Percentiles rank a stretch among this genome's conserved stretches.
phyloP scores from a whole-genome alignment of 2,113 vertebrate genomes.

The Verasper variegatus region DNA sequence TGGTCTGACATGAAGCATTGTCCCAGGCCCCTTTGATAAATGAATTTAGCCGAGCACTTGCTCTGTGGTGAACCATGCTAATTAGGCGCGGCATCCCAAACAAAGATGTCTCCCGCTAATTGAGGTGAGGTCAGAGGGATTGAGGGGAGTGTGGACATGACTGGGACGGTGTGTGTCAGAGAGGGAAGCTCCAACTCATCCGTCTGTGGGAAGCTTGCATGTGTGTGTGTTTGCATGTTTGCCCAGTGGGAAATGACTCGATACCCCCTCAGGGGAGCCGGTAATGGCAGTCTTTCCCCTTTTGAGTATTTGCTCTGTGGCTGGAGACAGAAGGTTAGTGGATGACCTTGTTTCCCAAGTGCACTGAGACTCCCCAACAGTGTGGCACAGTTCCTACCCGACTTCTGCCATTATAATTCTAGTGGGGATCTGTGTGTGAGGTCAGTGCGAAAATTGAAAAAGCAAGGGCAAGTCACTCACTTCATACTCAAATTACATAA shows the following conservation, averaged over 20 bases:
- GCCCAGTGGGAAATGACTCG: constrained; percentile 60
- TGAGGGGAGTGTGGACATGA: constrained; percentile 50
- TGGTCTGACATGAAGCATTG: constrained; percentile 60
- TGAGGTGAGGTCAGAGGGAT: constrained; percentile 67
- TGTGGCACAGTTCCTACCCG: constrained; percentile 38
- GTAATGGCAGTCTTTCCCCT: constrained; percentile 70
- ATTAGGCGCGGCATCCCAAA: constrained; percentile 69
- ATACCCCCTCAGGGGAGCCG: constrained; percentile 67
- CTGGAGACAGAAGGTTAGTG: constrained; percentile 63
- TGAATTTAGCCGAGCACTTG: constrained; percentile 61
- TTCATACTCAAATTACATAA: constrained; percentile 69
- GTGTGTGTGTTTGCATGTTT: constrained; percentile 44
- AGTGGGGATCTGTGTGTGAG: constrained; percentile 57
- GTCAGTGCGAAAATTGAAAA: constrained; percentile 55
- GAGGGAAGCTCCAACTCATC: constrained; percentile 39
- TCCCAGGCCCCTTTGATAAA: constrained; percentile 68
- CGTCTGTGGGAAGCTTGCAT: constrained; percentile 21
- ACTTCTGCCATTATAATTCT: constrained; percentile 62
- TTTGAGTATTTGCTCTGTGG: constrained; percentile 58
- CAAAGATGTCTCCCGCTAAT: constrained; percentile 66
- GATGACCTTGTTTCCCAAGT: constrained; percentile 73
- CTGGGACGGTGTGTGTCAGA: constrained; percentile 25
- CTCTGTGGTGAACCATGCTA: constrained; percentile 67
- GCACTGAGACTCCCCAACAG: constrained; percentile 52
- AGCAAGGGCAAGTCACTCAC: constrained; percentile 46